These are phyloP conservation scores for Etia nguti DNA, from an alignment of 2,113 vertebrate genomes.

Conservation along the genomic window DNA sequence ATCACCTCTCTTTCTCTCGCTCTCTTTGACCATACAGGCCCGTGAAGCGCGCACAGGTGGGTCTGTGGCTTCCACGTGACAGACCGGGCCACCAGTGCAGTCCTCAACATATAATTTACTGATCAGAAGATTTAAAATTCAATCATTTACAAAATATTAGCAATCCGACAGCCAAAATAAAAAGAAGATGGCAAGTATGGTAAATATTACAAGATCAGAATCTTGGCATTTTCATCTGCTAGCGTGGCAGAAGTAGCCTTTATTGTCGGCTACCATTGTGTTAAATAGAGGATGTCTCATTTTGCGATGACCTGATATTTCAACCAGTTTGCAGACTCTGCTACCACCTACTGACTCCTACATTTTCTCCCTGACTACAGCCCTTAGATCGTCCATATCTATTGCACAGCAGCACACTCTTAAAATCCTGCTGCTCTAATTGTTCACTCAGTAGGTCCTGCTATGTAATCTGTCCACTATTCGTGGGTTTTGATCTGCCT, in stretches of 20 bases:
- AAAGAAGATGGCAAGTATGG: background rate
- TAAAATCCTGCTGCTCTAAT: background rate
- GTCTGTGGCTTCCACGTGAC: background rate
- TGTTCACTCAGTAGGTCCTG: background rate
- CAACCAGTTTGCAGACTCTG: background rate
- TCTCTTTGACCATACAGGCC: slow-evolving; percentile 3
- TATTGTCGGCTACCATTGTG: background rate
- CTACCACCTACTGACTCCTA: background rate
- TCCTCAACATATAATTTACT: background rate
- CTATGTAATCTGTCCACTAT: background rate
- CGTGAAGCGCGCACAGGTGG: slow-evolving; percentile 34
- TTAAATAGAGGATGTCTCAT: background rate
- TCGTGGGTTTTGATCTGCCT: background rate
- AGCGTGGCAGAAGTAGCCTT: background rate
- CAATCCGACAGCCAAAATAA: background rate
- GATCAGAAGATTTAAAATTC: background rate
- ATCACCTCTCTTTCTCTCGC: background rate
- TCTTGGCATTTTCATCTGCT: background rate
- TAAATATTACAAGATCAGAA: background rate
- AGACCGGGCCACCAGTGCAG: background rate
- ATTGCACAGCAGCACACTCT: background rate
- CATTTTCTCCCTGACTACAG: background rate
- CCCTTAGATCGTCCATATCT: background rate
- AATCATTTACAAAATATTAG: background rate
- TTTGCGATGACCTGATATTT: background rate